phyloP scores from a whole-genome alignment of 2,888 invertebrate genomes.

The Hipparchia sbordonii region DNA sequence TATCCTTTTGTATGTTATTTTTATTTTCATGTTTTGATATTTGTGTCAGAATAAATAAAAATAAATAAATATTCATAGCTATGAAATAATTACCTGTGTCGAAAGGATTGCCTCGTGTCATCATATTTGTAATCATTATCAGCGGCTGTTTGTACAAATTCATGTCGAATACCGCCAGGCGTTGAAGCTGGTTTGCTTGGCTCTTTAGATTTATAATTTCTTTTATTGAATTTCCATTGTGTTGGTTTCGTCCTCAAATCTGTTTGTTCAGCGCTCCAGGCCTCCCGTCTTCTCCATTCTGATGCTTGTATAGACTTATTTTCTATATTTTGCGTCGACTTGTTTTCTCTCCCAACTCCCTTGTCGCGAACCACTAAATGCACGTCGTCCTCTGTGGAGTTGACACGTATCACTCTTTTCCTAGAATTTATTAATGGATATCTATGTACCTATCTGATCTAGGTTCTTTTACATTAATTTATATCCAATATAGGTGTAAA shows the following conservation, averaged over 20 bases:
- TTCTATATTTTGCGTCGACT: conserved; percentile 88
- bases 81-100: conserved; percentile 61
- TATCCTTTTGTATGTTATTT: too few species aligned
- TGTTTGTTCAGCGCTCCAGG: conserved; percentile 92
- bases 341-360: conserved; percentile 87
- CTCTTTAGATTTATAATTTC: conserved; percentile 81
- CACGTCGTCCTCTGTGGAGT: conserved; percentile 89
- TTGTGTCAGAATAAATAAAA: too few species aligned
- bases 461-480: conserved; percentile 48
- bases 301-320: conserved; percentile 90
- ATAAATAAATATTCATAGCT: conserved; percentile 21
- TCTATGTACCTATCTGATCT: conserved; percentile 78
- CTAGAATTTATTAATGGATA: conserved; percentile 85
- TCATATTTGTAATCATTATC: conserved; percentile 76
- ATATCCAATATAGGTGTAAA: conserved; percentile 33
- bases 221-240: conserved; percentile 89
- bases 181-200: conserved; percentile 77
- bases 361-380: conserved; percentile 88
- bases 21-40: too few species aligned
- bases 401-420: conserved; percentile 89
- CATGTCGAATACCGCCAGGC: conserved; percentile 74
- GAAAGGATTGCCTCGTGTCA: conserved; percentile 70
- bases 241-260: conserved; percentile 86
- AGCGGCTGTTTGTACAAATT: conserved; percentile 74
- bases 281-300: conserved; percentile 91